phyloP scores from a whole-genome alignment of 2,797 vertebrate species.

The Pteronotus mesoamericanus region DNA sequence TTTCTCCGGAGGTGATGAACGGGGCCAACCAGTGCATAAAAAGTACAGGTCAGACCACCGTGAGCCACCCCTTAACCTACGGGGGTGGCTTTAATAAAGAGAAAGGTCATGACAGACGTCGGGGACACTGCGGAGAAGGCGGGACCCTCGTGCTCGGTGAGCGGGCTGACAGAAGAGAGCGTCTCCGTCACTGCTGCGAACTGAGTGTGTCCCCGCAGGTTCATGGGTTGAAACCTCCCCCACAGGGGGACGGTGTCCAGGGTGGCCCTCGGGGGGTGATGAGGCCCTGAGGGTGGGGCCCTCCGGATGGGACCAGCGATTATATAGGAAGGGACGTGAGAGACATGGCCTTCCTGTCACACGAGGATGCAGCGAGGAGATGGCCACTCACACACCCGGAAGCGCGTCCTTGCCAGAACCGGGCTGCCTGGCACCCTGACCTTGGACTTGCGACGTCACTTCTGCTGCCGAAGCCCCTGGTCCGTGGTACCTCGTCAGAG shows the following conservation, averaged over 20 bases:
- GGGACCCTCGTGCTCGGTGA: background rate
- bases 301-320: accelerated
- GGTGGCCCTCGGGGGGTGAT: background rate
- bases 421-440: too few species aligned
- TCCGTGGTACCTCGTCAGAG: too few species aligned
- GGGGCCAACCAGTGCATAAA: background rate
- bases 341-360: background rate
- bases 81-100: accelerated
- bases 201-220: background rate
- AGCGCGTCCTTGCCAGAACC: too few species aligned
- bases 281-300: too few species aligned
- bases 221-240: background rate
- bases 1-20: background rate
- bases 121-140: background rate
- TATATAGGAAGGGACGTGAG: too few species aligned
- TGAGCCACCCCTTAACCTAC: background rate
- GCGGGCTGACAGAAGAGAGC: too few species aligned
- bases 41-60: background rate
- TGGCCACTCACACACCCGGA: background rate
- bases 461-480: too few species aligned
- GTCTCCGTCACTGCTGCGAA: background rate
- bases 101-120: background rate
- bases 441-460: too few species aligned
- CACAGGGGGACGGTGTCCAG: background rate
- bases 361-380: background rate